Evolutionary conservation across 2,888 invertebrate species (phyloP).

Genomic region (Andrena chrysosceles): DNA sequence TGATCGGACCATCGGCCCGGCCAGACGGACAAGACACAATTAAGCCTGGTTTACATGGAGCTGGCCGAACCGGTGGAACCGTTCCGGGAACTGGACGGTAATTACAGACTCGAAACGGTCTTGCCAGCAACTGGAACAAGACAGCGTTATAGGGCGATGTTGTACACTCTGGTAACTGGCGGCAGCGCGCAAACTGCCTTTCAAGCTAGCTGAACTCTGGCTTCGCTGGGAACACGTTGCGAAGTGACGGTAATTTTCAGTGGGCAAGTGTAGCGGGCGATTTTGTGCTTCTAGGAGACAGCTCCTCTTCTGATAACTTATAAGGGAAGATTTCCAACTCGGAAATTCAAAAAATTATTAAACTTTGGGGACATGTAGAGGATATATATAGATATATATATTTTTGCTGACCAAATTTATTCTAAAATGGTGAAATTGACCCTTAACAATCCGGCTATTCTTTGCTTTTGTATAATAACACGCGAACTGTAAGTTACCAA

Average conservation of each 20-base stretch:
- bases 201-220: conserved; percentile 26
- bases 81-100: conserved; percentile 57
- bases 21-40: conserved; percentile 51
- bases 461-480: too few species aligned
- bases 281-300: background rate
- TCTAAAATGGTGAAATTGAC: too few species aligned
- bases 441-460: too few species aligned
- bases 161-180: conserved; percentile 31
- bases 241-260: background rate
- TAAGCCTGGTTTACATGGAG: conserved; percentile 56
- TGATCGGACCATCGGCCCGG: conserved; percentile 34
- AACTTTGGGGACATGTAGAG: background rate
- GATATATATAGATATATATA: too few species aligned
- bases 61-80: conserved; percentile 44
- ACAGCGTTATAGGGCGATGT: conserved; percentile 34
- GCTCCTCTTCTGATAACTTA: background rate
- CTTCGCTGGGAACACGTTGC: conserved; percentile 27
- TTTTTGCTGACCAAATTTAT: too few species aligned
- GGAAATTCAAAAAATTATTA: background rate
- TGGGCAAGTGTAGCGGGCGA: background rate
- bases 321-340: background rate
- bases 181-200: conserved; percentile 41
- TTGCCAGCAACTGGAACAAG: conserved; percentile 53
- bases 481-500: too few species aligned
- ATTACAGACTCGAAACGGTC: conserved; percentile 54